Evolutionary conservation across 2,797 vertebrate genomes (phyloP), one percentile per base, ranked within the genome.

Genomic region (Euthynnus affinis): DNA sequence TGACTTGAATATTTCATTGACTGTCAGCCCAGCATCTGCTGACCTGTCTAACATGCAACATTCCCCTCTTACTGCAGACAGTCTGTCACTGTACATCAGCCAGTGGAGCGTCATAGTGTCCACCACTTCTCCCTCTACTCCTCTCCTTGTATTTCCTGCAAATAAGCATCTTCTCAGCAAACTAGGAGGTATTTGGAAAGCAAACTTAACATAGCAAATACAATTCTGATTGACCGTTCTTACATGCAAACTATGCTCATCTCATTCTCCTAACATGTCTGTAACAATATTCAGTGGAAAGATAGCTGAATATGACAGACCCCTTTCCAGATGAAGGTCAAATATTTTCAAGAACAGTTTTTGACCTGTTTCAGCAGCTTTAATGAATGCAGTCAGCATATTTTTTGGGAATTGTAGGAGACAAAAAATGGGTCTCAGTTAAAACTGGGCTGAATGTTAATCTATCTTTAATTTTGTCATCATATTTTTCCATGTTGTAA

Each of bases 1-100:
- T 60, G 71, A 71, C 67, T 84, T 95, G 71, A 95, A 95, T 95
- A 94, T 94, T 95, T 95, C 72, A 95, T 90, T n/a, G 49, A 60
- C 89, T 94, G 91, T 93, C 93, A 89, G 78, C 90, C 69, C 64
- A 52, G 80, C 85, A 90, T 91, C 65, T 89, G 86, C 88, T 90
- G 91, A 90, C 88, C 87, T 90, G 87, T 87, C 81, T 88, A 84
- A 91, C 88, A 86, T 76, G 86, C 84, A 86, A 82, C 55, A 69
- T 85, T 79, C 75, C 66, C 81, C 76, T 92, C 85, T 89, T 86
- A 75, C 85, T 78, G 89, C 90, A 85, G 90, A 91, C 79, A 84
- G 79, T 59, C 83, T 91, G 91, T 95, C 94, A 83, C 61, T 76
- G 63, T 75, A 67, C 62, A 92, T 95, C 87, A 94, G 76, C 80